Evolutionary conservation across 2,113 vertebrate genomes (phyloP).

Genomic region (Cryptoleucopteryx plumbea): DNA sequence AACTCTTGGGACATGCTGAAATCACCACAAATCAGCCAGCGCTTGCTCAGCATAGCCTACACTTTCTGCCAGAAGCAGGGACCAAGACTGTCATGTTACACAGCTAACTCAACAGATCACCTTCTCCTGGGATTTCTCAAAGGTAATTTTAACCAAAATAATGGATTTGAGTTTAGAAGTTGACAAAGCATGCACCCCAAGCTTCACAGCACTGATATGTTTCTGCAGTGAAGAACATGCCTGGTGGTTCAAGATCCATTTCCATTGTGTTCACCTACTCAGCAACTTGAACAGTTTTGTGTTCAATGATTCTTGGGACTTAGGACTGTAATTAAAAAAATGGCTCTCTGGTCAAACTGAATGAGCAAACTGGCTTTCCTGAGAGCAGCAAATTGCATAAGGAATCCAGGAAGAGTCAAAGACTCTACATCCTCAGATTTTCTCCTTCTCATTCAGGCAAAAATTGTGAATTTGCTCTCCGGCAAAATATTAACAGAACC

Average conservation of each 20-base stretch:
- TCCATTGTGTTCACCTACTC: background rate
- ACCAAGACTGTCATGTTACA: background rate
- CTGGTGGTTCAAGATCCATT: background rate
- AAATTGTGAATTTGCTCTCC: background rate
- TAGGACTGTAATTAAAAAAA: background rate
- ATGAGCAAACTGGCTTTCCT: background rate
- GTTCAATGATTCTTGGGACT: background rate
- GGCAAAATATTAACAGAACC: background rate
- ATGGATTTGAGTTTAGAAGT: background rate
- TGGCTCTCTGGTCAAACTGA: background rate
- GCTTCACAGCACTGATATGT: background rate
- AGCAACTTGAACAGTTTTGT: background rate
- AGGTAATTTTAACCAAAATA: background rate
- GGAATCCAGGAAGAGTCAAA: background rate
- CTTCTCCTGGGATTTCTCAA: background rate
- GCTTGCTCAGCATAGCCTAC: background rate
- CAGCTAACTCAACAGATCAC: background rate
- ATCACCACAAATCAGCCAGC: background rate
- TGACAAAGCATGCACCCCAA: background rate
- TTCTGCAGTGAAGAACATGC: background rate
- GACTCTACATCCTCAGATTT: background rate
- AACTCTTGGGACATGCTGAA: rapidly evolving
- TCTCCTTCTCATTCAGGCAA: background rate
- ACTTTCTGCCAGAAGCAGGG: background rate
- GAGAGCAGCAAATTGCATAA: background rate